Evolutionary conservation across 2,113 vertebrate genomes (phyloP).

Genomic region (Melanerpes formicivorus): DNA sequence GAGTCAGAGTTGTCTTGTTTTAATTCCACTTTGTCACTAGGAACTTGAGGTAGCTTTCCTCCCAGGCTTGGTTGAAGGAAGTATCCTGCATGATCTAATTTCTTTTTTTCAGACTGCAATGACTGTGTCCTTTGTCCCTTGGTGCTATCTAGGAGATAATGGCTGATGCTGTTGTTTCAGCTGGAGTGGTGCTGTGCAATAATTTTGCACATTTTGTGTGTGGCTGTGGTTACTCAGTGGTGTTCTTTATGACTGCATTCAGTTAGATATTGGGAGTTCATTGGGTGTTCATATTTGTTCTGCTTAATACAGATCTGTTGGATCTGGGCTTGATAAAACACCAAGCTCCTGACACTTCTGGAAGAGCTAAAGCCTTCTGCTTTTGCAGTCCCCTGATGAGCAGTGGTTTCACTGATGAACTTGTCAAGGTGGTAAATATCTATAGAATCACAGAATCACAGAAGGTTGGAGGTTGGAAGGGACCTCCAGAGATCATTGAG

Average conservation of each 20-base stretch:
- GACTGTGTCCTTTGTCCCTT: background rate
- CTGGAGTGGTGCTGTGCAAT: background rate
- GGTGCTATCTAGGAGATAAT: background rate
- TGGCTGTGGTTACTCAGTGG: background rate
- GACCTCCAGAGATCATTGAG: too few species aligned
- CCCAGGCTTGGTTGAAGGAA: background rate
- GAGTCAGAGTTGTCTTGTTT: background rate
- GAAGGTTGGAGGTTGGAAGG: too few species aligned
- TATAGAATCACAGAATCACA: too few species aligned
- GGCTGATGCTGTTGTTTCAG: background rate
- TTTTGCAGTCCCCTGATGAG: background rate
- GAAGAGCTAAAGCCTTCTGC: background rate
- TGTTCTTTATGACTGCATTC: background rate
- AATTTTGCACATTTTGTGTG: background rate
- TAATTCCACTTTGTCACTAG: background rate
- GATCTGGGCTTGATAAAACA: background rate
- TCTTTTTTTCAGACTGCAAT: background rate
- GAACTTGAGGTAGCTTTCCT: background rate
- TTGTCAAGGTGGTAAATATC: background rate
- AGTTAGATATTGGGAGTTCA: constrained; percentile 15
- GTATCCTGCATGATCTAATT: background rate
- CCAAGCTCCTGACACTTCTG: background rate
- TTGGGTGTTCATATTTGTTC: background rate
- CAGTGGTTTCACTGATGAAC: background rate
- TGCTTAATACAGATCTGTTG: background rate